Evolutionary conservation across 2,113 vertebrate genomes (phyloP).

Genomic region (Antigone vipio): DNA sequence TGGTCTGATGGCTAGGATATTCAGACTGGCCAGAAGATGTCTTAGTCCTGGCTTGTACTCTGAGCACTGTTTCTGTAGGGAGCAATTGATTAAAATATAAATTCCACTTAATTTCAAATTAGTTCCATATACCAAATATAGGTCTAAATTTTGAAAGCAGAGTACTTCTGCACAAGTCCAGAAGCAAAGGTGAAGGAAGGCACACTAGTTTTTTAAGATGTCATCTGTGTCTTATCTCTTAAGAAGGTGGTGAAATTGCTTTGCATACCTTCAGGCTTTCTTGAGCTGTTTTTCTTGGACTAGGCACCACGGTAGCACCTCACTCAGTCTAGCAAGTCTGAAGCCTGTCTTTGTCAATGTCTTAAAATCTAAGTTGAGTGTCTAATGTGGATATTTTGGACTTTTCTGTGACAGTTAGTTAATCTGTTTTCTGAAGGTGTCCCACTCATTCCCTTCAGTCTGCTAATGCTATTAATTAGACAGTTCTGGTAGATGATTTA

Average conservation of each 20-base stretch:
- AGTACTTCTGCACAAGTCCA: background rate
- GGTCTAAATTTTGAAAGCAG: background rate
- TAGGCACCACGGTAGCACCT: background rate
- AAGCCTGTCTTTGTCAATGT: background rate
- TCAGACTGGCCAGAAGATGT: background rate
- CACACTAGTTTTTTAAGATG: background rate
- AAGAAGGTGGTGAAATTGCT: background rate
- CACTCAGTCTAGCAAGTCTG: background rate
- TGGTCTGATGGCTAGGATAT: background rate
- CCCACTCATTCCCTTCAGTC: background rate
- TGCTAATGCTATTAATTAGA: conserved; percentile 16
- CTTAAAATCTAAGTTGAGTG: background rate
- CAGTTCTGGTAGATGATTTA: conserved; percentile 26
- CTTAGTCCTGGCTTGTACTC: background rate
- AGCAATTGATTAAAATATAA: background rate
- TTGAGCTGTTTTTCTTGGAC: background rate
- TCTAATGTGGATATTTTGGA: background rate
- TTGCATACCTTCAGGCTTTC: background rate
- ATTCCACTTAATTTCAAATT: background rate
- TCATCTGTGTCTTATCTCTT: background rate
- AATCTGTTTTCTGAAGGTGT: conserved; percentile 34
- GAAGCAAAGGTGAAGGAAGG: background rate
- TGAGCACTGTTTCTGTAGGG: background rate
- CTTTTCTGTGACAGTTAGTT: conserved; percentile 26
- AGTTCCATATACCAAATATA: background rate